Conservation (phyloP, 2,797 vertebrate species). For the Falco concolor region DNA sequence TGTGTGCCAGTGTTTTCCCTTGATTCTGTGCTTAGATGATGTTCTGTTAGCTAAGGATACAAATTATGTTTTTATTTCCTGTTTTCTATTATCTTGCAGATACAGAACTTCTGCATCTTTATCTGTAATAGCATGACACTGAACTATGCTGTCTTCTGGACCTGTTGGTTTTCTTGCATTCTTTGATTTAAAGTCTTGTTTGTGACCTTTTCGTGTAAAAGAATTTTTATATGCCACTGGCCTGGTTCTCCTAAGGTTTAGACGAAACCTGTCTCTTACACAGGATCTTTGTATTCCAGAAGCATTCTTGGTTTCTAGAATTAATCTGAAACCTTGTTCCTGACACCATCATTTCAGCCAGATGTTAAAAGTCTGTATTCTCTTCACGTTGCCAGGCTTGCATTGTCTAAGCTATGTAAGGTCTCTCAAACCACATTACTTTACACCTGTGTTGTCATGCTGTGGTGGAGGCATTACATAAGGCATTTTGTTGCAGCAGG, state of each 20-base stretch:
- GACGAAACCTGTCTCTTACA: not conserved
- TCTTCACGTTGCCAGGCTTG: not conserved
- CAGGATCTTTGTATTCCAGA: not conserved
- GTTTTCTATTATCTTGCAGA: not conserved
- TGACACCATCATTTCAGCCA: not conserved
- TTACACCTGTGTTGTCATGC: not conserved
- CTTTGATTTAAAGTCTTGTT: not conserved
- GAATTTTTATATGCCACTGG: not conserved
- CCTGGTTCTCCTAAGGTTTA: not conserved
- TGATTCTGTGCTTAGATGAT: not conserved
- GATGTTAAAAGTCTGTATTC: not conserved
- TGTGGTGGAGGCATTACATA: not conserved
- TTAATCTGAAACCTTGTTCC: not conserved
- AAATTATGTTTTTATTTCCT: not conserved
- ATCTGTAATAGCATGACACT: not conserved
- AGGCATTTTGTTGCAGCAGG: not conserved
- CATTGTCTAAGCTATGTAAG: not conserved
- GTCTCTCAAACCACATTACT: not conserved
- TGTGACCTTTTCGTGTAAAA: not conserved
- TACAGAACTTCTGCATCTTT: not conserved
- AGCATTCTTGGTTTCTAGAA: not conserved
- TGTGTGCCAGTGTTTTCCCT: not conserved
- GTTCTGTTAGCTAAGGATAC: not conserved
- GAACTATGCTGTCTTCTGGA: not conserved
- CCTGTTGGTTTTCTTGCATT: not conserved